Base-by-base conservation (phyloP, 2,113 vertebrate genomes). In the Callipepla californica region DNA sequence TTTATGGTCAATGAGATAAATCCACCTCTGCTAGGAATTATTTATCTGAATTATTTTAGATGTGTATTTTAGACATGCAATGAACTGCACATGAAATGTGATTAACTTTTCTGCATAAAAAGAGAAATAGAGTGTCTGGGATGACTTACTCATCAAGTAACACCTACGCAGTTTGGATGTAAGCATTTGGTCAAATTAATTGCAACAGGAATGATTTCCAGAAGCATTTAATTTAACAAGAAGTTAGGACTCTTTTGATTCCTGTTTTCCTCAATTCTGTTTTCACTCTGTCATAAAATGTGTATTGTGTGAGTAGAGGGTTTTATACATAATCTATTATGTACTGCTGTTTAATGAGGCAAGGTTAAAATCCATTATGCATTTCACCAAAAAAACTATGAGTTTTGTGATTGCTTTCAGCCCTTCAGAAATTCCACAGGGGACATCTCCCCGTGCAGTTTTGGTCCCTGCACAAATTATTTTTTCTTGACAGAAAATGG, bases 331-430 rank as follows among this genome's bases (percentile, higher is more conserved):
- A 51, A 91, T 61, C 36, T 65, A 63, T 86, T 78, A 84, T 44
- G 38, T 48, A 84, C 32, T 72, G 51, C 25, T 89, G 78, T 89
- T 93, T 79, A 94, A 95, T 93, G 91, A 95, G 42, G 78, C 3
- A 5, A 94, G 81, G 87, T 81, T 53, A 92, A 93, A 93, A 94
- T 47, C 57, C 84, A 92, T 89, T 81, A 84, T 4, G 23, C 40
- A 57, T 89, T 95, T 89, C 78, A 92, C 58, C 44, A 87, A 91
- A 91, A 90, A 78, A 45, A 32, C 47, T 79, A 2, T 59, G 58
- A 68, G 42, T 75, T 84, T 75, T 72, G 44, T 68, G 48, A 89
- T 68, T 94, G 32, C 51, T 87, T 75, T 89, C 81, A 91, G 47
- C 58, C 80, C 48, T 81, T 80, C 87, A 93, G 69, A 79, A 89